Base-by-base conservation (phyloP, 1,140 invertebrate species). In the Rhynchophorus ferrugineus region DNA sequence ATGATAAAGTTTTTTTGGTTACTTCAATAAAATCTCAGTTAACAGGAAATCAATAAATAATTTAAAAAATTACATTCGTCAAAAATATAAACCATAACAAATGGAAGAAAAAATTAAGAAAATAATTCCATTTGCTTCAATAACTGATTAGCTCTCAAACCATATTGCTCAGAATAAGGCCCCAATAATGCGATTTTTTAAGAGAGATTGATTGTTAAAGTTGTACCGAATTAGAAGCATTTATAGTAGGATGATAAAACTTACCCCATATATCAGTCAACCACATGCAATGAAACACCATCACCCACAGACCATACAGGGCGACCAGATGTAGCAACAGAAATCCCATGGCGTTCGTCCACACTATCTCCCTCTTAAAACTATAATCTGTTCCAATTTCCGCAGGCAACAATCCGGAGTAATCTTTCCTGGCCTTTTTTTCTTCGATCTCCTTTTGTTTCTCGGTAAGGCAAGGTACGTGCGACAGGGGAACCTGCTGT, bases 321-420 rank as follows among this genome's bases (percentile, higher is more conserved):
- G 50, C 61, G 2, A 47, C 29, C 17, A 58, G 6, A 39, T 63
- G 61, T 24, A 62, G 22, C 2, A 41, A 34, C 7, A 64, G 19
- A 44, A 64, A 62, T 11, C 56, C 54, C 11, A 66, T 54, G n/a
- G 58, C 58, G 33, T 63, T 65, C 17, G 46, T 58, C 60, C 58
- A 61, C 37, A 64, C 60, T 24, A 64, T 61, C n/a, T 52, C 14
- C 59, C 61, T 65, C 57, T 63, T 58, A 46, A 66, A 69, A 34
- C 17, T 57, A 19, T 50, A 54, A 34, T 60, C 58, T 6, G 58
- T 60, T 0, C 58, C 58, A 11, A 60, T 44, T 47, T 58, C 46
- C 1, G 55, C 37, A 34, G 50, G 54, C 14, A 56, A 19, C 19
- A 45, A 22, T 3, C 53, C 53, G 6, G 18, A 37, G 22, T 53